Evolutionary conservation across 2,888 invertebrate genomes (phyloP), one percentile per base, ranked within the genome.

Genomic region (Gibbula magus): DNA sequence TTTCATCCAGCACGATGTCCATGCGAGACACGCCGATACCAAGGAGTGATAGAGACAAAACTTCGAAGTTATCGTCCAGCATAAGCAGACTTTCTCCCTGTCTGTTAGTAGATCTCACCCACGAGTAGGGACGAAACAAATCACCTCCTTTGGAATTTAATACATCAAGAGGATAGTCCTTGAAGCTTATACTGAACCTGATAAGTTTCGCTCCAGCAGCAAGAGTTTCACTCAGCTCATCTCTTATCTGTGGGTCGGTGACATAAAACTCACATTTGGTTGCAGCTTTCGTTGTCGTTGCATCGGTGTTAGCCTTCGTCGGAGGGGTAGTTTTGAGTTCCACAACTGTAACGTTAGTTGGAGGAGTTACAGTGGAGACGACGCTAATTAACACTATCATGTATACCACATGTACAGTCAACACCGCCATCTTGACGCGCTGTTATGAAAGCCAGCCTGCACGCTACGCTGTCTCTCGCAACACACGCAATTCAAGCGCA

Each of bases 1-100:
- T 51, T 76, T 90, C 89, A 18, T 25, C 51, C 7, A 91, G 39
- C 5, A 79, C 82, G 0, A 91, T 87, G 7, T 86, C 54, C 61
- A 89, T 20, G 1, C 78, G 73, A 8, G 82, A 80, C 3, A 88
- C 86, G 4, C 90, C 90, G 13, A 89, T 83, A 67, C 84, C 84
- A 13, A 91, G 83, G n/a, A 88, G 84, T 0, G 80, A 54, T 20
- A 91, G 81, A 0, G 90, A 90, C 22, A 90, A 79, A 0, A 89
- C 77, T 45, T 88, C 89, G 76, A 87, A 91, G 79, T 90, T 88
- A 32, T 89, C 86, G 22, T 88, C 81, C 66, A 91, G 81, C 32
- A 89, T 83, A 52, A 91, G 78, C 32, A 91, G 80, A 2, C 86
- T 86, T n/a, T 83, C 81, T 1, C 90, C 75, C 54, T 75, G 75